Percentiles rank a stretch among this genome's conserved stretches.
Evolutionary conservation across 1,140 invertebrate genomes (phyloP).

Genomic region (Thereuonema tuberculata): DNA sequence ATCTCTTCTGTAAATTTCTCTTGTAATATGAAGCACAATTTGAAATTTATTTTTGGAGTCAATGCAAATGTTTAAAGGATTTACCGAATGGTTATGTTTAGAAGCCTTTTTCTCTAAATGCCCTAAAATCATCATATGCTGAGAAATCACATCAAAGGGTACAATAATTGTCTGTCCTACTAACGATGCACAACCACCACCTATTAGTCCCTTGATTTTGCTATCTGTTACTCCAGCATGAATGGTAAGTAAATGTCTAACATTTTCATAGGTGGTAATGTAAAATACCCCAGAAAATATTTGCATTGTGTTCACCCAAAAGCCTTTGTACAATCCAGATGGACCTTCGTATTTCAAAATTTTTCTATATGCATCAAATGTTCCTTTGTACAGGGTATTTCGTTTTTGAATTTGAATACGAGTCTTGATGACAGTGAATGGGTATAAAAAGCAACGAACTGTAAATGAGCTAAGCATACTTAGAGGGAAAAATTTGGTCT

Average conservation of each 20-base stretch:
- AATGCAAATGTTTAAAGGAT: conserved; percentile 23
- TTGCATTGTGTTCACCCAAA: conserved; percentile 80
- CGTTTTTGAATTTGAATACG: conserved; percentile 56
- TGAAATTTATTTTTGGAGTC: conserved; percentile 44
- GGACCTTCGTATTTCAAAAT: conserved; percentile 78
- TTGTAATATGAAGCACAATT: conserved; percentile 52
- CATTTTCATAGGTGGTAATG: conserved; percentile 88
- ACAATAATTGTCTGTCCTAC: conserved; percentile 92
- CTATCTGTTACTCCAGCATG: conserved; percentile 29
- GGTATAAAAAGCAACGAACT: conserved; percentile 81
- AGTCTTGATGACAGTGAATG: conserved; percentile 92
- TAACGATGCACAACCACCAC: conserved; percentile 74
- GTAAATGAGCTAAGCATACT: conserved; percentile 74
- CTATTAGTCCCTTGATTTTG: conserved; percentile 27
- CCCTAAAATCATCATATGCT: conserved; percentile 91
- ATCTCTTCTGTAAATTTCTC: conserved; percentile 57
- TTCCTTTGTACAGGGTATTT: conserved; percentile 41
- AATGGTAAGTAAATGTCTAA: conserved; percentile 59
- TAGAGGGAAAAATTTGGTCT: conserved; percentile 78
- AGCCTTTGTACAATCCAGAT: conserved; percentile 80
- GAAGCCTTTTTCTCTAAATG: conserved; percentile 12
- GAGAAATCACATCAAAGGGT: conserved; percentile 89
- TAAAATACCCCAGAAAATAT: conserved; percentile 80
- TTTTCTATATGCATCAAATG: conserved; percentile 79
- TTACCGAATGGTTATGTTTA: conserved; percentile 30